A percentile compares a stretch with the other conserved stretches of the same genome.
phyloP scores from a whole-genome alignment of 2,797 vertebrate species.

The Sylvia borin region DNA sequence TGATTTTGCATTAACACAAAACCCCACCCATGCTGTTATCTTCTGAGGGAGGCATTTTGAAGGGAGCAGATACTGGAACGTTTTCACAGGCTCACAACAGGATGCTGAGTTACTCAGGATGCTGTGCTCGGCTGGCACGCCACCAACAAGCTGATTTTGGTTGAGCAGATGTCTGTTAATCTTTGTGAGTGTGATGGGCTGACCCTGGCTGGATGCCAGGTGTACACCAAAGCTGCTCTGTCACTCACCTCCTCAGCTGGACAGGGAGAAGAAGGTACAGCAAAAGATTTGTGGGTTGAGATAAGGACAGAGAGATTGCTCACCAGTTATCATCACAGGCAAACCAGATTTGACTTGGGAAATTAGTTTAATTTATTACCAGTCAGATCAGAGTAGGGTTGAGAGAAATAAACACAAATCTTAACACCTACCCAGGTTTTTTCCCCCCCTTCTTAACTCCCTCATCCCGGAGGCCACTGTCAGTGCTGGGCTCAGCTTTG shows the following conservation, averaged over 20 bases:
- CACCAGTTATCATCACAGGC: background rate
- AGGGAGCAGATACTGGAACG: background rate
- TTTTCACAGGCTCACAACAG: background rate
- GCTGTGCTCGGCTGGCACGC: background rate
- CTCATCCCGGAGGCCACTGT: background rate
- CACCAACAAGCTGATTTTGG: background rate
- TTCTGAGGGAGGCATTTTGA: background rate
- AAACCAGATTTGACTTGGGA: background rate
- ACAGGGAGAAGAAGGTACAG: background rate
- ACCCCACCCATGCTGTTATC: background rate
- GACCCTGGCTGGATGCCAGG: background rate
- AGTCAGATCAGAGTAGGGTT: background rate
- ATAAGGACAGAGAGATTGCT: background rate
- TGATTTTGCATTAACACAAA: background rate
- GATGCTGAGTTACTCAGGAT: background rate
- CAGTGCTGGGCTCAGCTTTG: background rate
- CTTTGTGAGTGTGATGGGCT: background rate
- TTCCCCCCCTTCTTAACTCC: accelerated
- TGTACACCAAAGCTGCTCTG: background rate
- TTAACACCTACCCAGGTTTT: background rate
- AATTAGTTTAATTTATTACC: background rate
- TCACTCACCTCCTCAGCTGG: background rate
- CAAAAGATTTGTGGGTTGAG: background rate
- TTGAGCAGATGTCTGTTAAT: constrained; percentile 50
- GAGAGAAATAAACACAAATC: background rate